Conservation (phyloP, 2,113 vertebrate species). For the Rhinoptilus africanus region DNA sequence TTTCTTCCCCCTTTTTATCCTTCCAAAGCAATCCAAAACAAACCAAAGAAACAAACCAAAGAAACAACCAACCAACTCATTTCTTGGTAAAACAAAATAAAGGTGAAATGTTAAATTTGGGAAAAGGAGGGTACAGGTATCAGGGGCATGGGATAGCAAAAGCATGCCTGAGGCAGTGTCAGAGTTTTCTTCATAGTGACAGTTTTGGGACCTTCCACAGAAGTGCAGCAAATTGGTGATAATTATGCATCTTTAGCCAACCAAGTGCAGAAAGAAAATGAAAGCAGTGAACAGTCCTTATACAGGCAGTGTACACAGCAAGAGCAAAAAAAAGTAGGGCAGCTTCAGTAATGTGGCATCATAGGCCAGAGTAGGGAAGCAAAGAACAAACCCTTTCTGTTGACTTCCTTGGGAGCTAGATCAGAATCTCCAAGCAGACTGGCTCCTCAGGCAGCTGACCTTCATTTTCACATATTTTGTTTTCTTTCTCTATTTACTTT, state of each 20-base stretch:
- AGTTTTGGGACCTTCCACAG: neutral
- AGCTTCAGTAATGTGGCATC: neutral
- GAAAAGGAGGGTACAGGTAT: conserved; percentile 30
- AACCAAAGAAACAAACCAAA: conserved; percentile 40
- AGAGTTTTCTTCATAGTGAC: conserved; percentile 18
- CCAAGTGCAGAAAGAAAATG: conserved; percentile 44
- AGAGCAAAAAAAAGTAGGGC: neutral
- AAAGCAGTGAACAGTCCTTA: conserved; percentile 27
- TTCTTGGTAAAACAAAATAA: conserved; percentile 47
- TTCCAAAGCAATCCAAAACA: conserved; percentile 32
- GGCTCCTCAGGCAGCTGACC: neutral
- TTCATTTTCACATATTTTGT: neutral
- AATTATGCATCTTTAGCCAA: conserved; percentile 39
- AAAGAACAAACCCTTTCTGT: neutral
- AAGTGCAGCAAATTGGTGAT: conserved; percentile 24
- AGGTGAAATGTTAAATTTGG: conserved; percentile 42
- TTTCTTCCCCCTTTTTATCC: neutral
- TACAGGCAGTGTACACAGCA: neutral
- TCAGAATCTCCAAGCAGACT: neutral
- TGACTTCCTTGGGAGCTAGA: conserved; percentile 4
- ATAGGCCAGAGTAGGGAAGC: conserved; percentile 3
- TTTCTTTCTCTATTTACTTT: neutral
- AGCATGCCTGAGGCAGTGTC: conserved; percentile 63
- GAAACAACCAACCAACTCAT: conserved; percentile 29
- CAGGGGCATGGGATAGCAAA: conserved; percentile 39